A percentile compares a stretch with the other conserved stretches of the same genome.
These are phyloP conservation scores for Drosophila chauvacae DNA, from an alignment of 1,140 invertebrate species.

Conservation along the genomic window DNA sequence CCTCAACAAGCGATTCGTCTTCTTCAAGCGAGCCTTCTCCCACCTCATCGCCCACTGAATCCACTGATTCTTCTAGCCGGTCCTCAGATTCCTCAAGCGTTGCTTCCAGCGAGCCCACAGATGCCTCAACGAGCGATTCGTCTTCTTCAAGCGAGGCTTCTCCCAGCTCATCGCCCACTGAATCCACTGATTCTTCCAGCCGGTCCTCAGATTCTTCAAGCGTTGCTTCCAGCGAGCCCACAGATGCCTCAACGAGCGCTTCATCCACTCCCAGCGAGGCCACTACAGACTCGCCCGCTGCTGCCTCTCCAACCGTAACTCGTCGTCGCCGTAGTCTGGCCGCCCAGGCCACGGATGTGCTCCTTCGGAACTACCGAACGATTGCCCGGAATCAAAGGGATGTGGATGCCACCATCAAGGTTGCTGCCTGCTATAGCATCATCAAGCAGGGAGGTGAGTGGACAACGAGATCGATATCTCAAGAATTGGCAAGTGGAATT, in stretches of 20 bases:
- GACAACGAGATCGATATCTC: neutral
- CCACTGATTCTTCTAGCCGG: neutral
- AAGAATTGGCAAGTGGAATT: neutral
- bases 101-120: constrained; percentile 1
- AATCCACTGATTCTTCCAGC: neutral
- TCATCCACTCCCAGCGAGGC: constrained; percentile 1
- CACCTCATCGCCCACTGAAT: neutral
- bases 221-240: neutral
- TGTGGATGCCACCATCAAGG: constrained; percentile 2
- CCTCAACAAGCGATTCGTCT: neutral
- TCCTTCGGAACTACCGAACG: constrained; percentile 54
- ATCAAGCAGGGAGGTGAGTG: constrained; percentile 49
- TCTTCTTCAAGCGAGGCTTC: constrained; percentile 2
- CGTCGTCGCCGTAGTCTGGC: constrained; percentile 36
- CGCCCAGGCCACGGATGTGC: constrained; percentile 50
- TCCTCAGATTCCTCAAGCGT: neutral
- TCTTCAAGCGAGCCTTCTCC: constrained; percentile 4
- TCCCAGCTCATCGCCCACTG: neutral
- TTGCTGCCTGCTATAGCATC: constrained; percentile 67
- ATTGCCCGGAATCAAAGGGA: constrained; percentile 22
- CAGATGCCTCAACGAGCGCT: neutral
- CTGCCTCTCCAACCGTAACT: neutral
- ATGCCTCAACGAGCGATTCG: neutral
- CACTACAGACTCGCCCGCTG: neutral
- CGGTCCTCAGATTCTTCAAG: neutral